Evolutionary conservation across 2,113 vertebrate species (phyloP).

Genomic region (Chinchilla lanigera): DNA sequence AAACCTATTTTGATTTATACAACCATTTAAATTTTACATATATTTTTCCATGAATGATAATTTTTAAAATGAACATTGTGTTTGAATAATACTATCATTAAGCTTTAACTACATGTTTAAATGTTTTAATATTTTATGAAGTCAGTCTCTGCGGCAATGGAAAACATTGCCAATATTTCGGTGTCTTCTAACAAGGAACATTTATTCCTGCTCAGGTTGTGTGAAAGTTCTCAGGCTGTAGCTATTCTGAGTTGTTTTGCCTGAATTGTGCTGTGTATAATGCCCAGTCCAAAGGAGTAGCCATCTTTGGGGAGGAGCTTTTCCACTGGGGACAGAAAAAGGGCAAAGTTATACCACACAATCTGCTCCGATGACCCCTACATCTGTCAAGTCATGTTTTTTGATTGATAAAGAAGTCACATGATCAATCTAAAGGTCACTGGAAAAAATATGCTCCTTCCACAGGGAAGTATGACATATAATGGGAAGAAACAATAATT

Average conservation of each 20-base stretch:
- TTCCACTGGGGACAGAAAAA: background rate
- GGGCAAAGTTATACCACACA: background rate
- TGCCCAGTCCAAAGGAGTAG: background rate
- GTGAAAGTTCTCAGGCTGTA: background rate
- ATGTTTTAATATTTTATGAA: constrained; percentile 30
- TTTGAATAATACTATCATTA: background rate
- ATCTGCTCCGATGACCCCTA: background rate
- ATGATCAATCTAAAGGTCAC: background rate
- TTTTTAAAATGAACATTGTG: background rate
- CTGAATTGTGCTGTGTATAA: background rate
- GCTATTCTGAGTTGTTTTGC: background rate
- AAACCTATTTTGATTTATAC: background rate
- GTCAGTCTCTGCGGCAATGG: background rate
- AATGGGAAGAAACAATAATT: background rate
- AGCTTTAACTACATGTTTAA: background rate
- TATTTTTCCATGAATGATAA: background rate
- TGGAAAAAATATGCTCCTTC: background rate
- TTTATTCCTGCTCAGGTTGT: background rate
- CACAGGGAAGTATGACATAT: background rate
- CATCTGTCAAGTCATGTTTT: background rate
- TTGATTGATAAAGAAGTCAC: background rate
- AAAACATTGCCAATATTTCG: background rate
- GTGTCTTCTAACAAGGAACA: background rate
- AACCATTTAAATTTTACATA: constrained; percentile 4
- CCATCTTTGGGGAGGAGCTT: background rate